Evolutionary conservation across 2,113 vertebrate genomes (phyloP).

Genomic region (Cariama cristata): DNA sequence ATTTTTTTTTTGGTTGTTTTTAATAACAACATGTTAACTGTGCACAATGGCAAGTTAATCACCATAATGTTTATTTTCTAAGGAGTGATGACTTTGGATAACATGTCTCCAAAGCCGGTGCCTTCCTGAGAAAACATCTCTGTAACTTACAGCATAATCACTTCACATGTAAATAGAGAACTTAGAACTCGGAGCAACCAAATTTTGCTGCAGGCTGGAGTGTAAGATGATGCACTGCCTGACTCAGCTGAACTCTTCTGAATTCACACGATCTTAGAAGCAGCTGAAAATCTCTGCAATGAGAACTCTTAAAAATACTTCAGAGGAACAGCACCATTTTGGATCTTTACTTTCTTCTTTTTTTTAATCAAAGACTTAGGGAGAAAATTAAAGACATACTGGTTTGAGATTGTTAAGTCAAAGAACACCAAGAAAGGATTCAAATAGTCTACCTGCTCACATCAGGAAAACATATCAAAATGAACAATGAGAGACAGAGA

Average conservation of each 20-base stretch:
- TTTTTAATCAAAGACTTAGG: neutral
- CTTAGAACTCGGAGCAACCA: neutral
- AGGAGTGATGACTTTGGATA: neutral
- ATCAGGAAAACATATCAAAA: neutral
- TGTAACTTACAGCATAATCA: neutral
- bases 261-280: neutral
- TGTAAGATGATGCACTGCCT: neutral
- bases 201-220: neutral
- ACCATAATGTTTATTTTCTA: neutral
- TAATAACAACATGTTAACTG: neutral
- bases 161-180: neutral
- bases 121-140: neutral
- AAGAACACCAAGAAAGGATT: neutral
- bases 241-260: neutral
- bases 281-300: neutral
- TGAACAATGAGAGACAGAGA: neutral
- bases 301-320: neutral
- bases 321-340: neutral
- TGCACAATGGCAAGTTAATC: neutral
- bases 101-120: accelerated
- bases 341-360: neutral
- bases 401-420: neutral
- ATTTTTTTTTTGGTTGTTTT: neutral
- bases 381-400: neutral
- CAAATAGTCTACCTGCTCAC: neutral